phyloP scores from a whole-genome alignment of 2,797 vertebrate genomes.

The Sebastes kiyomatsui region DNA sequence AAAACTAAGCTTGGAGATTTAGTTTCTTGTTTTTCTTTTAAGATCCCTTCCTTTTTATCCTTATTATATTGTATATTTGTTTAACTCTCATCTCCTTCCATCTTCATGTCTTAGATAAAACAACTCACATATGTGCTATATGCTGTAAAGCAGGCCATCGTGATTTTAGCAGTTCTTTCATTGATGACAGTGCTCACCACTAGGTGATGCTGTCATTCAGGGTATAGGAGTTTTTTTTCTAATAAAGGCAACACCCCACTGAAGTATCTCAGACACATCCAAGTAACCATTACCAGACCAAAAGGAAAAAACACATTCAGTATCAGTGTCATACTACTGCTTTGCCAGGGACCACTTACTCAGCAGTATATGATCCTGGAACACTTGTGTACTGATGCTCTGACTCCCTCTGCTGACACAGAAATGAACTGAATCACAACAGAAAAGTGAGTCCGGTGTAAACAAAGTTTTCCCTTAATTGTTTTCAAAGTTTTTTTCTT shows the following conservation, averaged over 20 bases:
- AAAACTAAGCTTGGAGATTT: background rate
- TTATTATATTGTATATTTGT: background rate
- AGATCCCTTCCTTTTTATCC: background rate
- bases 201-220: conserved; percentile 19
- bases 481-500: background rate
- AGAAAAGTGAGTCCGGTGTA: background rate
- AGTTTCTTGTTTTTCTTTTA: background rate
- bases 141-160: background rate
- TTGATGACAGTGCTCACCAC: background rate
- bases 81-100: background rate
- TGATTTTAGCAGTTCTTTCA: background rate
- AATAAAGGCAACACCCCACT: background rate
- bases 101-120: background rate
- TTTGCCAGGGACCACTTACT: conserved; percentile 2
- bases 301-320: background rate
- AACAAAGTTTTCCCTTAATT: background rate
- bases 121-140: background rate
- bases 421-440: background rate
- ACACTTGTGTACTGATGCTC: background rate
- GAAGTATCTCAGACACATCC: background rate
- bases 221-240: background rate
- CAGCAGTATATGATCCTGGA: background rate
- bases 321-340: background rate
- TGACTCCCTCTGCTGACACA: conserved; percentile 52
- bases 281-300: background rate